A percentile compares a stretch with the other conserved stretches of the same genome.
These are phyloP conservation scores for Sesamia nonagrioides DNA, from an alignment of 1,140 invertebrate species.

Conservation along the genomic window DNA sequence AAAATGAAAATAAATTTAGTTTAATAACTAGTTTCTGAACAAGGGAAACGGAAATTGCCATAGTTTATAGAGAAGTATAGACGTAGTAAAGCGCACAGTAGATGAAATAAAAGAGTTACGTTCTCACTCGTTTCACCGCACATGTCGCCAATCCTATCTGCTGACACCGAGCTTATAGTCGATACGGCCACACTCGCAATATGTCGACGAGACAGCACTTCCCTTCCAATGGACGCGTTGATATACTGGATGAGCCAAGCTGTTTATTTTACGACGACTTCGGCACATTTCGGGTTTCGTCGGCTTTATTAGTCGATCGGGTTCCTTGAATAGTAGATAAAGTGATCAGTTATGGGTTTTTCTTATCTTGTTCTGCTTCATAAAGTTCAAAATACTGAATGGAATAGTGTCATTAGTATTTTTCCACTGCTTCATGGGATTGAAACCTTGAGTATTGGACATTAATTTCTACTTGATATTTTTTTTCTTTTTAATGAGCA, in stretches of 20 bases:
- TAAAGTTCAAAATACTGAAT: neutral
- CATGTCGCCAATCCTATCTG: constrained; percentile 6
- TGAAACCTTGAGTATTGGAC: no score
- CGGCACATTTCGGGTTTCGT: neutral
- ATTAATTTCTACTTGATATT: no score
- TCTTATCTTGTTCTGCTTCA: neutral
- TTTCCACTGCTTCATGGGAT: no score
- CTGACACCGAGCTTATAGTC: constrained; percentile 2
- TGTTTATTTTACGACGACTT: constrained; percentile 26
- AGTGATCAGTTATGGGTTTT: neutral
- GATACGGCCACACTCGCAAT: neutral
- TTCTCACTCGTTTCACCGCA: neutral
- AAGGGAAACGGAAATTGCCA: no score
- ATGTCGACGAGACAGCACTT: constrained; percentile 1
- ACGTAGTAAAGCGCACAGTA: no score
- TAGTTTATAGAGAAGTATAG: no score
- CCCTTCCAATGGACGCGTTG: neutral
- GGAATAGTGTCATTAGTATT: no score
- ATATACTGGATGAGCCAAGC: constrained; percentile 16
- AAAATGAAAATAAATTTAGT: no score
- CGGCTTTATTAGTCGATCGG: constrained; percentile 11
- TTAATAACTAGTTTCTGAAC: no score
- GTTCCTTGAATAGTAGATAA: neutral
- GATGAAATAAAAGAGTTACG: constrained; percentile 19
- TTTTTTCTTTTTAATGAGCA: no score